These are phyloP conservation scores for Lithophane semibrunnea DNA, from an alignment of 2,888 invertebrate species.

Conservation along the genomic window DNA sequence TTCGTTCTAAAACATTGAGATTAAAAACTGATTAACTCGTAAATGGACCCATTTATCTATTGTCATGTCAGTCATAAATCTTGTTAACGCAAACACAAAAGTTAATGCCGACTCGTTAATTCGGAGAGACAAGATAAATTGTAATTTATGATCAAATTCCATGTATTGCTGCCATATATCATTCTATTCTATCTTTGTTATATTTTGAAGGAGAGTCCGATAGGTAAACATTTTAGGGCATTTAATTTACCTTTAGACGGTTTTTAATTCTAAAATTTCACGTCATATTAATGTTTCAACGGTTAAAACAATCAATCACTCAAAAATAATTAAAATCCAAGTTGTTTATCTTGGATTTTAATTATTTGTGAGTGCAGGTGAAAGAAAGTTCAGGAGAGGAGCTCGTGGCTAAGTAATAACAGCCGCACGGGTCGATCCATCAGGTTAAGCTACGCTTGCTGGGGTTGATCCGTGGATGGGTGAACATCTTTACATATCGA, in stretches of 20 bases:
- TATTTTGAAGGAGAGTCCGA: slow-evolving; percentile 10
- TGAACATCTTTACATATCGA: too few relatives aligned
- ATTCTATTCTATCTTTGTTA: slow-evolving; percentile 25
- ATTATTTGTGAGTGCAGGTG: too few relatives aligned
- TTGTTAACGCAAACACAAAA: slow-evolving; percentile 28
- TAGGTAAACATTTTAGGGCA: neutral
- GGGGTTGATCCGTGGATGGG: too few relatives aligned
- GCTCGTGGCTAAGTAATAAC: too few relatives aligned
- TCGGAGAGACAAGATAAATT: slow-evolving; percentile 49
- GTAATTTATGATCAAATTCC: slow-evolving; percentile 53
- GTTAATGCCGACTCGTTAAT: slow-evolving; percentile 36
- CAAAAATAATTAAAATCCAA: neutral
- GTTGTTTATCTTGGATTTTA: too few relatives aligned
- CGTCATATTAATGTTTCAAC: neutral
- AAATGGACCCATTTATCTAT: slow-evolving; percentile 28
- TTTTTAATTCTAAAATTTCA: neutral
- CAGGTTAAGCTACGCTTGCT: too few relatives aligned
- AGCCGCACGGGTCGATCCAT: too few relatives aligned
- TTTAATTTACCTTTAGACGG: slow-evolving; percentile 9
- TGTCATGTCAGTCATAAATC: slow-evolving; percentile 41
- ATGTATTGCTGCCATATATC: slow-evolving; percentile 41
- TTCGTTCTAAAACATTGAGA: slow-evolving; percentile 4
- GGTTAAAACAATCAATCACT: neutral
- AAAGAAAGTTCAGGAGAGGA: neutral
- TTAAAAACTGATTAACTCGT: slow-evolving; percentile 35